Evolutionary conservation across 1,140 invertebrate species (phyloP), one percentile per base, ranked within the genome.

Genomic region (Eumeta japonica): DNA sequence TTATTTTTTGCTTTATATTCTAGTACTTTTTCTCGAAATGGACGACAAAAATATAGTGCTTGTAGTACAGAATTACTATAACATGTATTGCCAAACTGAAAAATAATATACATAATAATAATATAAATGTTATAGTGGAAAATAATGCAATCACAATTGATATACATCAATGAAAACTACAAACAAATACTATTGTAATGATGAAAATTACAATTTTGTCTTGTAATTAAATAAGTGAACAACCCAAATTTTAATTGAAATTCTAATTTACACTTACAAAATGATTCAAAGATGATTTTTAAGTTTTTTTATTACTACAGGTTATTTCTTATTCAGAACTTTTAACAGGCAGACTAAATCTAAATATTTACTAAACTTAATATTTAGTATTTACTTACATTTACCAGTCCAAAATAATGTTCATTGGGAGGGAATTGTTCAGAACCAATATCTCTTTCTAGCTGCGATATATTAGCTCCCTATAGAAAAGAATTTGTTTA

Each of bases 61-160:
- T 99, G 97, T 37, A 99, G 80, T 37, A 99, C 97, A 27, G 95
- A 98, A 78, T 99, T 99, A 67, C 94, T 97, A 64, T 99, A 99
- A 76, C 97, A 99, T 7, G 97, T 99, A 77, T 99, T 99, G 37
- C 97, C 97, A 84, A 99, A 99, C 94, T 97, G 78, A 52, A 88
- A 85, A 60, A 39, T 38, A 55, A 46, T 43, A 33, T 43, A 27
- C 39, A 45, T 5, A 41, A 42, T 10, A 16, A 31, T 11, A 13
- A 35, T 35, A 9, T 16, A 5, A 35, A 35, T 9, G 7, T 16
- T 31, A 31, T 31, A 9, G 29, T n/a, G 29, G 7, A 5, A 31
- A 9, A 12, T 31, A 31, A n/a, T 31, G 12, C n/a, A 11, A 15
- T 15, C 20, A 24, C 20, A 24, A 24, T 24, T 24, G 20, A n/a